Percentiles rank a stretch among this genome's conserved stretches.
Evolutionary conservation across 2,888 invertebrate species (phyloP).

Genomic region (Coleophora deauratella): DNA sequence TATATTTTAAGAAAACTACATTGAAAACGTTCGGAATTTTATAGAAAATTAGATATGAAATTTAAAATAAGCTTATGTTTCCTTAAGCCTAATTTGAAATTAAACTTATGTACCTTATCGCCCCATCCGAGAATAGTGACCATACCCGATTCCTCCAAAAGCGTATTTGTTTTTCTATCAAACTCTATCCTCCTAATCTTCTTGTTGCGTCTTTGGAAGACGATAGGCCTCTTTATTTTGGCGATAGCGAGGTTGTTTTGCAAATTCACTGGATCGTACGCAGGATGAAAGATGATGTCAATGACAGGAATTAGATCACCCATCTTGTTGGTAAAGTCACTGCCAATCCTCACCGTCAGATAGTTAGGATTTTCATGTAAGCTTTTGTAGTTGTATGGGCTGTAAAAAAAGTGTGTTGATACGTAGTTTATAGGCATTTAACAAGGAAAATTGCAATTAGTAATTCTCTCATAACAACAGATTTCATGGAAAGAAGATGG

Average conservation of each 20-base stretch:
- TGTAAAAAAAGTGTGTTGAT: background rate
- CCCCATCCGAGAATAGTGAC: slow-evolving; percentile 40
- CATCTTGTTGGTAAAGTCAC: slow-evolving; percentile 19
- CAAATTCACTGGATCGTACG: slow-evolving; percentile 23
- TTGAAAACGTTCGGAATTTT: no score
- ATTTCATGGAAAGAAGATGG: no score
- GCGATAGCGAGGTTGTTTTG: slow-evolving; percentile 32
- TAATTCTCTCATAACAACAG: no score
- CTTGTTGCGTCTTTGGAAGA: slow-evolving; percentile 14
- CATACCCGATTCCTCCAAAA: slow-evolving; percentile 4
- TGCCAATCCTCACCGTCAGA: slow-evolving; percentile 28
- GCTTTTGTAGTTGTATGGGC: slow-evolving; percentile 14
- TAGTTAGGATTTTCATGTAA: slow-evolving; percentile 13
- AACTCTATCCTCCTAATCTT: slow-evolving; percentile 27
- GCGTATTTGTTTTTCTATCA: slow-evolving; percentile 14
- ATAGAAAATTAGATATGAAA: no score
- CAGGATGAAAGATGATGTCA: slow-evolving; percentile 28
- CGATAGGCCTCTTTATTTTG: slow-evolving; percentile 16
- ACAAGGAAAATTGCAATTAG: no score
- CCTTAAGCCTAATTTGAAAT: no score
- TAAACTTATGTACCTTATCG: slow-evolving; percentile 9
- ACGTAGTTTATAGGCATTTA: no score
- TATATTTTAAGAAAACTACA: no score
- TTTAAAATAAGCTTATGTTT: no score
- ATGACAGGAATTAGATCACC: slow-evolving; percentile 25